Percentiles rank a stretch among this genome's conserved stretches.
Conservation (phyloP, 35 echinoderm and acorn worm genomes). For the Stichopus chloronotus region DNA sequence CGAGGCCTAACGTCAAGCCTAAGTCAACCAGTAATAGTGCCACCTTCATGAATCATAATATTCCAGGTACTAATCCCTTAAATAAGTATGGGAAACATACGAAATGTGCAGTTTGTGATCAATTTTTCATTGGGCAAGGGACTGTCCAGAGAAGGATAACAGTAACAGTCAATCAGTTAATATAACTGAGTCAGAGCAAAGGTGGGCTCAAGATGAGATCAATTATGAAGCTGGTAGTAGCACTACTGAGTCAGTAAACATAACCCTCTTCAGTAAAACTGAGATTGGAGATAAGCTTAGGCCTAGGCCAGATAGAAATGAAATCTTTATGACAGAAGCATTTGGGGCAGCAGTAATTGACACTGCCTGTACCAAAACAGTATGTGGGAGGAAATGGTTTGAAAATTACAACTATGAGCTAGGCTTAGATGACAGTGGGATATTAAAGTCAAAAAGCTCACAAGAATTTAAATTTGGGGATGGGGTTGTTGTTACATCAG, state of each 20-base stretch:
- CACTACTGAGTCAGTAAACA: constrained; percentile 9
- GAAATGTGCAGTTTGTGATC: constrained; percentile 40
- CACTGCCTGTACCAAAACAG: constrained; percentile 45
- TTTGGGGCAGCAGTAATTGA: constrained; percentile 35
- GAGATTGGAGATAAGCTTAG: neutral
- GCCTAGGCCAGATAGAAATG: constrained; percentile 16
- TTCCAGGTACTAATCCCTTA: constrained; percentile 29
- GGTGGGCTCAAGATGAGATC: neutral
- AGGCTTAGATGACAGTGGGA: neutral
- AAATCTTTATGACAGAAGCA: constrained; percentile 48
- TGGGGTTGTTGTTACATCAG: constrained; percentile 1
- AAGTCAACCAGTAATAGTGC: neutral
- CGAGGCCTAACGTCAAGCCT: neutral
- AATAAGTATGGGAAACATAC: constrained; percentile 43
- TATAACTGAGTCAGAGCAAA: constrained; percentile 15
- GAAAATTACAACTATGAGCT: constrained; percentile 16
- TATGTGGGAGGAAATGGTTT: constrained; percentile 28
- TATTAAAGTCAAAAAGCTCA: constrained; percentile 4
- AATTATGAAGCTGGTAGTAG: constrained; percentile 5
- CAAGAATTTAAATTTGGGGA: neutral
- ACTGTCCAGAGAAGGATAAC: constrained; percentile 15
- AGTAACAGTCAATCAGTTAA: constrained; percentile 16
- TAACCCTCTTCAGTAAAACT: constrained; percentile 31
- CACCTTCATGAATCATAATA: neutral
- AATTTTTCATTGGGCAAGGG: constrained; percentile 34